These are phyloP conservation scores for Caloenas nicobarica DNA, from an alignment of 2,113 vertebrate genomes.

Conservation along the genomic window DNA sequence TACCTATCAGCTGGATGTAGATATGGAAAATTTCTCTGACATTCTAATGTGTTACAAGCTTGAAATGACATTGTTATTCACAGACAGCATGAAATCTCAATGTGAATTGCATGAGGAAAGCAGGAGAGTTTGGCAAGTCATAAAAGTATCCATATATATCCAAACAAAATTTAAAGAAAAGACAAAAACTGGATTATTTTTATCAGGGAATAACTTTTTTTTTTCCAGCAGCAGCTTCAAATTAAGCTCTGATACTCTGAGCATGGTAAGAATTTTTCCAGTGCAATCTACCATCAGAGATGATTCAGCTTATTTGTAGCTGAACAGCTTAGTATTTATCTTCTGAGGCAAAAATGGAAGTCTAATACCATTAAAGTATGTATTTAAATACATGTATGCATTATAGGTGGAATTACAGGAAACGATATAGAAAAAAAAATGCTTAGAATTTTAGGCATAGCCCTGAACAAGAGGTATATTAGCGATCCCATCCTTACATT, in stretches of 20 bases:
- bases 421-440: neutral
- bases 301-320: neutral
- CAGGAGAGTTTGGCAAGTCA: neutral
- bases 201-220: neutral
- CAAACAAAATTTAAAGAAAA: neutral
- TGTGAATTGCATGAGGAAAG: neutral
- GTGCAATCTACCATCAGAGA: neutral
- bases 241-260: neutral
- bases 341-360: neutral
- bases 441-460: neutral
- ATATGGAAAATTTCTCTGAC: neutral
- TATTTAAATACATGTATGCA: neutral
- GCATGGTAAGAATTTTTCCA: neutral
- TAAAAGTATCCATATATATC: neutral
- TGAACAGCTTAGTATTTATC: neutral
- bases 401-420: neutral
- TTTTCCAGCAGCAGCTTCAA: neutral
- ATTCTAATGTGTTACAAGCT: neutral
- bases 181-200: neutral
- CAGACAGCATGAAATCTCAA: neutral
- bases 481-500: neutral
- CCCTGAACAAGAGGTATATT: neutral
- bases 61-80: neutral
- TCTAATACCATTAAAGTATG: neutral
- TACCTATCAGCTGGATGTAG: neutral